Percentiles rank a stretch among this genome's conserved stretches.
phyloP scores from a whole-genome alignment of 2,888 invertebrate genomes.

The Pheosia tremula region DNA sequence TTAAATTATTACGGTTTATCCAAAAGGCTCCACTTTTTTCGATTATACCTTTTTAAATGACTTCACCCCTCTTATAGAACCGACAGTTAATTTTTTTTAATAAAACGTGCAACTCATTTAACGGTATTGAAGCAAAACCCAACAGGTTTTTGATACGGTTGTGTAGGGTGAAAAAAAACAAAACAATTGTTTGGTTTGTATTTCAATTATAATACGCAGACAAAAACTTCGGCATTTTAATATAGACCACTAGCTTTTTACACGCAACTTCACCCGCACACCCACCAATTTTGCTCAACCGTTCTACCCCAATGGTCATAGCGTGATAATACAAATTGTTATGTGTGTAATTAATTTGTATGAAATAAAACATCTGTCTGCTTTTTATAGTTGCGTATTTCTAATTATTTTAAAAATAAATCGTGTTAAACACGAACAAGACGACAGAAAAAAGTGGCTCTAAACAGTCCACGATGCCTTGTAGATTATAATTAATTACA shows the following conservation, averaged over 20 bases:
- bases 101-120: conserved; percentile 49
- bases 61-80: conserved; percentile 16
- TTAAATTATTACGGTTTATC: conserved; percentile 62
- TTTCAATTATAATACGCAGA: no score
- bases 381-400: background rate
- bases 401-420: background rate
- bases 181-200: background rate
- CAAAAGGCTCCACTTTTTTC: conserved; percentile 49
- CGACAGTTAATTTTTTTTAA: conserved; percentile 7
- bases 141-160: conserved; percentile 18
- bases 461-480: no score
- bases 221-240: no score
- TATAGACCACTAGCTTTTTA: no score
- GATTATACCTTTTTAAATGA: conserved; percentile 33
- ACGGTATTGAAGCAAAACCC: conserved; percentile 35
- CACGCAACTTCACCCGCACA: no score
- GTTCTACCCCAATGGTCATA: no score
- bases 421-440: no score
- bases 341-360: no score
- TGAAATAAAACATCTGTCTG: no score
- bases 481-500: conserved; percentile 49
- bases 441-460: no score
- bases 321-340: no score
- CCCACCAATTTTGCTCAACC: no score
- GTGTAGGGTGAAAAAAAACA: background rate